phyloP scores from a whole-genome alignment of 2,797 vertebrate genomes.

The Gambusia yucatana region DNA sequence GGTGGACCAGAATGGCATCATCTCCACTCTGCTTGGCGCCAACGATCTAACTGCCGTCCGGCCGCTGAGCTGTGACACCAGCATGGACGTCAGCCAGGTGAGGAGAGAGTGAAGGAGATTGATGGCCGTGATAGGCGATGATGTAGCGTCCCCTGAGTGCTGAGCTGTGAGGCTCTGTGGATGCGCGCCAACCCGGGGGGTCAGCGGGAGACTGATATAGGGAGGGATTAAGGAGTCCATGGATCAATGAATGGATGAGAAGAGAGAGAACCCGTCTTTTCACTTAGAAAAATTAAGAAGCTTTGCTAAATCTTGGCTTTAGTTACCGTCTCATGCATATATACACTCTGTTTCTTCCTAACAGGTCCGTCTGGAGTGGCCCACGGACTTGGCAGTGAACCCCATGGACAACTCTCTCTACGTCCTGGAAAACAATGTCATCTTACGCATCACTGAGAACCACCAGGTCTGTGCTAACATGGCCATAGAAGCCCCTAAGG shows the following conservation, averaged over 20 bases:
- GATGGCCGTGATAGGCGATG: constrained; percentile 67
- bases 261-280: constrained; percentile 45
- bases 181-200: constrained; percentile 83
- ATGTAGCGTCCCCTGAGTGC: constrained; percentile 85
- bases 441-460: constrained; percentile 98
- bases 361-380: constrained; percentile 98
- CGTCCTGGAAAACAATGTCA: constrained; percentile 98
- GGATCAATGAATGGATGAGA: constrained; percentile 61
- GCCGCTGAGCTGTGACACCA: constrained; percentile 95
- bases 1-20: constrained; percentile 98
- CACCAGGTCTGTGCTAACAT: constrained; percentile 85
- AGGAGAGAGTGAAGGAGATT: constrained; percentile 27
- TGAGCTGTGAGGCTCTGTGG: constrained; percentile 90
- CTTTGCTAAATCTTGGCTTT: constrained; percentile 45
- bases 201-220: constrained; percentile 55
- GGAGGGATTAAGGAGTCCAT: constrained; percentile 58
- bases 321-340: constrained; percentile 7
- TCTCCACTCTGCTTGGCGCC: constrained; percentile 96
- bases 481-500: constrained; percentile 33
- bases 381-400: constrained; percentile 97
- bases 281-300: constrained; percentile 60
- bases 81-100: constrained; percentile 99
- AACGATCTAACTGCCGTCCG: constrained; percentile 87
- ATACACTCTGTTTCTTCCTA: constrained; percentile 33
- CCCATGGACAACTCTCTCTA: constrained; percentile 99